Base-by-base conservation (phyloP, 2,113 vertebrate species). In the Xiphias gladius region DNA sequence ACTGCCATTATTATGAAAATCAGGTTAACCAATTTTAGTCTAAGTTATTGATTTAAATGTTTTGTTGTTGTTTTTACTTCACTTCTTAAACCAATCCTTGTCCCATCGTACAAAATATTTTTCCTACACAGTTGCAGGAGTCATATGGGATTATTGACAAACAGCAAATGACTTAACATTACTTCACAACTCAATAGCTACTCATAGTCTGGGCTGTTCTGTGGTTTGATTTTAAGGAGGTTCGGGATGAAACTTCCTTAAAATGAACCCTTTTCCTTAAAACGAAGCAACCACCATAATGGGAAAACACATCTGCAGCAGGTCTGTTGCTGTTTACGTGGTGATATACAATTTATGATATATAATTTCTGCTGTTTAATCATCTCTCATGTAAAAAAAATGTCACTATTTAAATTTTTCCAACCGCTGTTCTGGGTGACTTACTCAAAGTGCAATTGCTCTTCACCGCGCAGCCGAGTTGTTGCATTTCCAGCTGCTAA, bases 31-130 rank as follows among this genome's bases (percentile, higher is more conserved):
- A 11, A 1, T 54, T 20, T 17, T 46, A 6, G 0, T 7, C 1
- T n/a, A 22, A 57, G 26, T 14, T 26, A 57, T 24, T 57, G 24
- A 57, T 57, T 57, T 13, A 14, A 57, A 57, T 57, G 48, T n/a
- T 78, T 3, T 66, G 50, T 72, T 58, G 59, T 22, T 73, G 52
- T 26, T 61, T 61, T 43, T 79, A 46, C 43, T 54, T 65, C 19
- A 52, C 14, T 46, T 46, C 12, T 46, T 46, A 16, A 46, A 14
- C 2, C 3, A 3, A 3, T 46, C 2, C 11, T 52, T 52, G 14
- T 50, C 43, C 20, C 8, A 9, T 62, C 32, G 3, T 14, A 30
- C 58, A 54, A 24, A 54, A n/a, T 61, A 9, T 35, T 30, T 35
- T 54, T 4, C 6, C 30, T 59, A 7, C n/a, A 28, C n/a, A 28